Base-by-base conservation (phyloP, 2,797 vertebrate species). In the Phoxinus dragarum region DNA sequence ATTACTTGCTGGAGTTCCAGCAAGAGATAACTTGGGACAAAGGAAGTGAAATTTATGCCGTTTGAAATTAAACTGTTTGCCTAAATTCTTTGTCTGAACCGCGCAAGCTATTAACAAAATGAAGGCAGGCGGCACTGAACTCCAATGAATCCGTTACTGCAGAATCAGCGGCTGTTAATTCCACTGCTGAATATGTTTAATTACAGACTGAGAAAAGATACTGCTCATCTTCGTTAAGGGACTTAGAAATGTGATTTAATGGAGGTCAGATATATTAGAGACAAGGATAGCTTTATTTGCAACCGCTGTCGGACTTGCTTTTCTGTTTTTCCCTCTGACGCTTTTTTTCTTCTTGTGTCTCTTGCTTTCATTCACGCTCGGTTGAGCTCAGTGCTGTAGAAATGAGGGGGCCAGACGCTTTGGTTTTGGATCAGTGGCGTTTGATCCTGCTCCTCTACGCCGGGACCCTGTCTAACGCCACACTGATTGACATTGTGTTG, bases 341-440 rank as follows among this genome's bases (percentile, higher is more conserved):
- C 52, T 86, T 86, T 61, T 49, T 73, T 88, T 84, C 64, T 80
- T 84, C 80, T 27, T 56, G 34, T 67, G 49, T 49, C 75, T 85
- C 31, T 80, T 61, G 68, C 59, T 72, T 44, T 85, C 79, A 67
- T 85, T 85, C 69, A 87, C 31, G 82, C 83, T 69, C 42, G 3
- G 11, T 47, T 19, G 88, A 91, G 90, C 91, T 89, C 80, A 21
- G 67, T 80, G 71, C 88, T 91, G 91, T 79, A 76, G 44, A 54
- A 66, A 79, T 54, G 40, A 49, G 21, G 36, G 64, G 68, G 84
- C 54, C 88, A 89, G 88, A 87, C 34, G 69, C 44, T 87, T 44
- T 82, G 80, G 88, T 87, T 85, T 89, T 87, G 86, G 83, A 87
- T 89, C 86, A 85, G 86, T 87, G 80, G 80, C 61, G 27, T 85